These are phyloP conservation scores for Burhinus oedicnemus DNA, from an alignment of 2,113 vertebrate species.

Conservation along the genomic window DNA sequence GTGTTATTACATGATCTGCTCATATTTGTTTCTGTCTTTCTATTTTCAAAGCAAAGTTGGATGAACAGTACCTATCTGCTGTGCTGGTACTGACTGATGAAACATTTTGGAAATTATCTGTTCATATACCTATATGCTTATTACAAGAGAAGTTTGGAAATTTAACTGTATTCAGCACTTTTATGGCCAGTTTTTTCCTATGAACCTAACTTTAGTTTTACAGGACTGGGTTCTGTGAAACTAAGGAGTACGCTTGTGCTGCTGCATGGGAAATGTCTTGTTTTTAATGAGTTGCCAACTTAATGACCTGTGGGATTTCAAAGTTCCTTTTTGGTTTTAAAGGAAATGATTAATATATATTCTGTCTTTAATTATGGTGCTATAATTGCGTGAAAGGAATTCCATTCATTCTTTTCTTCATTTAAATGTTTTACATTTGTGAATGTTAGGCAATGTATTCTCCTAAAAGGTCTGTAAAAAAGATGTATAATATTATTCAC, in stretches of 20 bases:
- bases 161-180: not conserved
- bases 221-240: slow-evolving; percentile 11
- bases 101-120: not conserved
- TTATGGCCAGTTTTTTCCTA: not conserved
- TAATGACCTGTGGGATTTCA: slow-evolving; percentile 68
- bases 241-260: slow-evolving; percentile 17
- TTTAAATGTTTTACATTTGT: slow-evolving; percentile 38
- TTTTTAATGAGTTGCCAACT: slow-evolving; percentile 68
- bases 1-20: not conserved
- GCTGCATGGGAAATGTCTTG: slow-evolving; percentile 67
- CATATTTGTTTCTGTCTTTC: not conserved
- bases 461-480: slow-evolving; percentile 5
- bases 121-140: not conserved
- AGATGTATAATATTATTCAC: not conserved
- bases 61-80: not conserved
- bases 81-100: not conserved
- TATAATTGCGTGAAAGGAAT: slow-evolving; percentile 51
- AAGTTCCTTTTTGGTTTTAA: slow-evolving; percentile 66
- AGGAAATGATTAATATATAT: slow-evolving; percentile 71
- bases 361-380: slow-evolving; percentile 59
- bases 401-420: slow-evolving; percentile 64
- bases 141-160: not conserved
- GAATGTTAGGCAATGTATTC: not conserved
- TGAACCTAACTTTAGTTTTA: slow-evolving; percentile 15
- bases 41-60: not conserved